Percentiles rank a stretch among this genome's conserved stretches.
Evolutionary conservation across 2,888 invertebrate genomes (phyloP).

Genomic region (Himalopsyche tibetana): DNA sequence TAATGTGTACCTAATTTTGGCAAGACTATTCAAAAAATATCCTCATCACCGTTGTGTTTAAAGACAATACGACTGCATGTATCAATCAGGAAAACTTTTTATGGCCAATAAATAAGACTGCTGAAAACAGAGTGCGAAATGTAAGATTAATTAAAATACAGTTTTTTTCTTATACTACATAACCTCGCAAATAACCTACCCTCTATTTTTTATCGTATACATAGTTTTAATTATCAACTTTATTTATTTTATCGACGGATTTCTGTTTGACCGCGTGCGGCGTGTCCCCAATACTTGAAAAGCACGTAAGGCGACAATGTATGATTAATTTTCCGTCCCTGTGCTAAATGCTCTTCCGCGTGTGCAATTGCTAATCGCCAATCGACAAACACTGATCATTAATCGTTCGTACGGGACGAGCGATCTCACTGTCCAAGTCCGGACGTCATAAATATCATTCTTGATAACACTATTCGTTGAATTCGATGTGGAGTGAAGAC

Average conservation of each 20-base stretch:
- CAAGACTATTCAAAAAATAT: no score
- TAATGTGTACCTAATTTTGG: no score
- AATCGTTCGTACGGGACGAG: neutral
- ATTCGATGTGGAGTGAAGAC: neutral
- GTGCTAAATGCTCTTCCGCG: constrained; percentile 40
- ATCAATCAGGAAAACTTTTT: no score
- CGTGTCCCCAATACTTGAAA: constrained; percentile 20
- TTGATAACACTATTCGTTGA: constrained; percentile 14
- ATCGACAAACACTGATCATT: constrained; percentile 5
- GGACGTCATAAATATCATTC: constrained; percentile 16
- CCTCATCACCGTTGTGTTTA: no score
- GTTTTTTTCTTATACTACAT: no score
- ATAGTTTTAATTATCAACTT: no score
- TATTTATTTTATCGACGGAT: neutral
- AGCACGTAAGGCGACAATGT: constrained; percentile 35
- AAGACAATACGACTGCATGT: no score
- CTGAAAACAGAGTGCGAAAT: no score
- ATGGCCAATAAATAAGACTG: no score
- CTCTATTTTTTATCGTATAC: no score
- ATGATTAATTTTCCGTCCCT: constrained; percentile 36
- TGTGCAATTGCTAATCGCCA: constrained; percentile 35
- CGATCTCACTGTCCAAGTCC: neutral
- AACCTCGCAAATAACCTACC: no score
- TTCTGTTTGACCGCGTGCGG: constrained; percentile 24
- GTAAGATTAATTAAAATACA: no score